Base-by-base conservation (phyloP, 2,797 vertebrate genomes). In the Margarornis squamiger region DNA sequence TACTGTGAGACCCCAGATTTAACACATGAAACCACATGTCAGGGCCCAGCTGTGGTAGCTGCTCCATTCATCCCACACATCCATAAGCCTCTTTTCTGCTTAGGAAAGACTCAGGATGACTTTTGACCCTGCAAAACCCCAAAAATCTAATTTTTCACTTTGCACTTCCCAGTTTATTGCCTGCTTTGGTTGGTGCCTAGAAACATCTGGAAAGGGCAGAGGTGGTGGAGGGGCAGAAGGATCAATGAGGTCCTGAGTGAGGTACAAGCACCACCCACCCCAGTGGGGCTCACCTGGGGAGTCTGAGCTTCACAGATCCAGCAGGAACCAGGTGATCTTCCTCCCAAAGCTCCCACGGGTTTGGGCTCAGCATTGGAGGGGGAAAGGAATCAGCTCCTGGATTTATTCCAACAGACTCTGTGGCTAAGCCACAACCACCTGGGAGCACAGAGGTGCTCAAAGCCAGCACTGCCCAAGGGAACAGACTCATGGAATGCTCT, bases 11-110 rank as follows among this genome's bases (percentile, higher is more conserved):
- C 8, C 9, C 52, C 38, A 46, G 87, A 23, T 11, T 61, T 39
- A 19, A 27, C 65, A 21, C n/a, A 34, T 3, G 59, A 77, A 74
- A 59, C 58, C 59, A 72, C 39, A 21, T 1, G 34, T 5, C 32
- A 9, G 32, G 18, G 18, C 75, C 22, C 52, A 39, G 86, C 83
- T 68, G 62, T 32, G 65, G 34, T 73, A 88, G 67, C 90, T 74
- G 81, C 87, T 52, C 8, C 0, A 10, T 66, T 76, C 41, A 72
- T 8, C 88, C 89, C 3, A 1, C 10, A 32, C 39, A 30, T 13
- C 79, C 76, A 9, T 70, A 93, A 94, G 46, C 88, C 79, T 94
- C 90, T 94, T 92, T 74, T 39, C 82, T 84, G 66, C 68, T 91
- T 77, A 61, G 70, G 38, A 72, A 57, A 51, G 52, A 14, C 86